A percentile compares a stretch with the other conserved stretches of the same genome.
Conservation (phyloP, 2,113 vertebrate genomes). For the Meles meles region DNA sequence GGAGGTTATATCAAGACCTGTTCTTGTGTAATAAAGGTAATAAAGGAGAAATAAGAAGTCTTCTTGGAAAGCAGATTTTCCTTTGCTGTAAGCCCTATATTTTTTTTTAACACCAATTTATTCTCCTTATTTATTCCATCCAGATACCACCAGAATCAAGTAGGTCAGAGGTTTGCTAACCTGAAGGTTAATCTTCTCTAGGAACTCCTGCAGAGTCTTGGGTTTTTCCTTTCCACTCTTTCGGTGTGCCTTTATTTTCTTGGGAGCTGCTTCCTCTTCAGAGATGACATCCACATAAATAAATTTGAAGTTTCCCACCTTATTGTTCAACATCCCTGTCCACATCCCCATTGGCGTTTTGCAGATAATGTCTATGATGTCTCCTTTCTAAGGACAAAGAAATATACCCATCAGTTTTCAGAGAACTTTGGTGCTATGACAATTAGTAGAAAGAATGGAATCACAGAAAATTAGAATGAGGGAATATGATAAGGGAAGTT, state of each 20-base stretch:
- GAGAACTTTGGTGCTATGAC: neutral
- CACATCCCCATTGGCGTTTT: constrained; percentile 96
- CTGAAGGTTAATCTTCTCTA: constrained; percentile 89
- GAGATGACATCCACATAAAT: constrained; percentile 92
- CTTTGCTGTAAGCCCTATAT: neutral
- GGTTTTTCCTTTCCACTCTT: constrained; percentile 82
- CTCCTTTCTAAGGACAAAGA: constrained; percentile 87
- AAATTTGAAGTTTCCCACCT: constrained; percentile 95
- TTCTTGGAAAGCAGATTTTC: constrained; percentile 37
- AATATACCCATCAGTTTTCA: neutral
- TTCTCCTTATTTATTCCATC: neutral
- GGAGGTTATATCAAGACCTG: constrained; percentile 5
- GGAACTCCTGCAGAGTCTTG: constrained; percentile 87
- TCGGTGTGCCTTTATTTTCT: constrained; percentile 81
- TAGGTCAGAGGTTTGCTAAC: constrained; percentile 75
- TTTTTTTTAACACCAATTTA: neutral
- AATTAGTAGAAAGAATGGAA: neutral
- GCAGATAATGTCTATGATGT: constrained; percentile 93
- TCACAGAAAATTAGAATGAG: neutral
- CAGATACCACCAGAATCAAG: neutral
- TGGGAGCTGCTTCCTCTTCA: constrained; percentile 81
- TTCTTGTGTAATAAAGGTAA: constrained; percentile 31
- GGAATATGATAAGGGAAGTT: neutral
- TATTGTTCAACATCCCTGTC: constrained; percentile 92
- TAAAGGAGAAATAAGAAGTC: constrained; percentile 35